Evolutionary conservation across 2,888 invertebrate species (phyloP).

Genomic region (Hyles lineata): DNA sequence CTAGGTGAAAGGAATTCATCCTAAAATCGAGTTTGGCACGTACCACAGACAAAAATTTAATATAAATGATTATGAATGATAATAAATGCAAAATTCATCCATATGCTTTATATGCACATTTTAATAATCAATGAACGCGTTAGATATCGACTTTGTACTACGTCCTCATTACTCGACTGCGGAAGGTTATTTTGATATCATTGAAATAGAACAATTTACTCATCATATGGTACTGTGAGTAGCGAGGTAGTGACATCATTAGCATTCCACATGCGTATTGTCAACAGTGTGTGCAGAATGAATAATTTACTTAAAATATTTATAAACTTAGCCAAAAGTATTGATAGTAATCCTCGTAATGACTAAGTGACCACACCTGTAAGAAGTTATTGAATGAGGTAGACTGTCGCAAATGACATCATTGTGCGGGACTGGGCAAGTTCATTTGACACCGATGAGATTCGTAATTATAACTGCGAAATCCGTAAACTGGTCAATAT

Average conservation of each 20-base stretch:
- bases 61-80: too few relatives aligned
- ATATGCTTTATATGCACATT: background rate
- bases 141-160: background rate
- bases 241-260: slow-evolving; percentile 39
- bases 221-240: slow-evolving; percentile 39
- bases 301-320: slow-evolving; percentile 37
- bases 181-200: background rate
- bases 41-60: too few relatives aligned
- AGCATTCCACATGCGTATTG: slow-evolving; percentile 44
- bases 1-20: too few relatives aligned
- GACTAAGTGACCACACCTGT: slow-evolving; percentile 28
- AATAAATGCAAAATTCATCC: too few relatives aligned
- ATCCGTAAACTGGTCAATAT: slow-evolving; percentile 13
- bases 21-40: too few relatives aligned
- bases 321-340: slow-evolving; percentile 41
- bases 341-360: slow-evolving; percentile 31
- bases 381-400: slow-evolving; percentile 19
- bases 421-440: slow-evolving; percentile 1
- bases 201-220: slow-evolving; percentile 19
- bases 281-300: slow-evolving; percentile 42
- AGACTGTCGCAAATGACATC: slow-evolving; percentile 21
- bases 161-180: background rate
- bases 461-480: background rate
- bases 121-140: background rate
- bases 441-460: slow-evolving; percentile 1